These are phyloP conservation scores for Labeo calbasu DNA, from an alignment of 2,797 vertebrate genomes.

Conservation along the genomic window DNA sequence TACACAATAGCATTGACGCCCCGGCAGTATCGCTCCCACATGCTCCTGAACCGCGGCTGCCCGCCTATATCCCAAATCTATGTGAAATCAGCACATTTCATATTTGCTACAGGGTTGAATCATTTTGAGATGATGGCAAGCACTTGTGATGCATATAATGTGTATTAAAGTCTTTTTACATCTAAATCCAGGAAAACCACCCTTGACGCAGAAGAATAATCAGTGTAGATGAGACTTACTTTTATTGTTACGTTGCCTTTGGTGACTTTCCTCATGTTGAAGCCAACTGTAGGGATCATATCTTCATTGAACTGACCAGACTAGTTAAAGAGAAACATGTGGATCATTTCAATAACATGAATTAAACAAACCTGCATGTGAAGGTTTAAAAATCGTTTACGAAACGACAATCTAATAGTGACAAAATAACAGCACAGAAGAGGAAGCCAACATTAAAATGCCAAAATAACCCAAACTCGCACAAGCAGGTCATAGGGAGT, in stretches of 20 bases:
- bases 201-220: background rate
- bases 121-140: background rate
- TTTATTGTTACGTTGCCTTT: slow-evolving; percentile 99
- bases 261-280: slow-evolving; percentile 98
- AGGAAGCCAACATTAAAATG: background rate
- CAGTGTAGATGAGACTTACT: slow-evolving; percentile 71
- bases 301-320: slow-evolving; percentile 98
- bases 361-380: background rate
- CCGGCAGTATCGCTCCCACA: slow-evolving; percentile 98
- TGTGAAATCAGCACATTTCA: slow-evolving; percentile 2
- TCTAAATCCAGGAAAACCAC: background rate
- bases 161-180: background rate
- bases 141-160: background rate
- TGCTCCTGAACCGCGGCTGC: slow-evolving; percentile 97
- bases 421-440: background rate
- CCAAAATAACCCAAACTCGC: background rate
- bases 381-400: background rate
- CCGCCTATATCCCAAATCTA: slow-evolving; percentile 99
- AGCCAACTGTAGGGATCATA: slow-evolving; percentile 98
- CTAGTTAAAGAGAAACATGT: slow-evolving; percentile 71
- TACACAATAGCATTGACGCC: slow-evolving; percentile 98
- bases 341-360: background rate
- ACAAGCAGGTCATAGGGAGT: background rate
- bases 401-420: background rate
- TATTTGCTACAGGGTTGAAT: background rate